Evolutionary conservation across 2,888 invertebrate genomes (phyloP), one percentile per base, ranked within the genome.

Genomic region (Scaptomyza reducta): DNA sequence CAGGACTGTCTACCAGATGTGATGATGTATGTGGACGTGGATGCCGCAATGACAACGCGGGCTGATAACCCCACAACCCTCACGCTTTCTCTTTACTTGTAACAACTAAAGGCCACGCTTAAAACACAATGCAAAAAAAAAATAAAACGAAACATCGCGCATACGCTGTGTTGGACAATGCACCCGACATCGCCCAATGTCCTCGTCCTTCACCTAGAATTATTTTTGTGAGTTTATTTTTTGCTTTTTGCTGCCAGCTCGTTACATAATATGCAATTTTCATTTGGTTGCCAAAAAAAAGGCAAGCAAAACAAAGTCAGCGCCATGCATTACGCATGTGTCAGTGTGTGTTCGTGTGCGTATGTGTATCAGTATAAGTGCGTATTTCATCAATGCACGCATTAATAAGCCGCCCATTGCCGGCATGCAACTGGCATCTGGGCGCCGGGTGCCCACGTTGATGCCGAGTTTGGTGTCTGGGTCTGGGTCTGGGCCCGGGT

Each of bases 181-280:
- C 67, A 66, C 38, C 53, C 47, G 44, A 25, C 58, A 57, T 22
- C 49, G 63, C 56, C 60, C 65, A 76, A 65, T 76, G 88, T 67
- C 77, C 77, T 89, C 88, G 90, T 88, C 89, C 89, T 89, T 89
- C 90, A 90, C 89, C 89, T 89, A 90, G 89, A 90, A 90, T 83
- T 74, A 82, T 84, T 80, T 86, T 89, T 81, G 79, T 75, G 75
- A 58, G 68, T 77, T 82, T 85, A 70, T 79, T 77, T 77, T 70
- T 65, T 47, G 68, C 77, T 76, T 70, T 71, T 71, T 58, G 46
- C 53, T 31, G 49, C 73, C 35, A 41, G 14, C 71, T 74, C 79
- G 89, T 89, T 85, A 87, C 79, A 89, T 89, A 86, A 89, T 89
- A 88, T 89, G 87, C 87, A 88, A 78, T 87, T 89, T 79, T 87